Base-by-base conservation (phyloP, 2,113 vertebrate genomes). In the Tetrax tetrax region DNA sequence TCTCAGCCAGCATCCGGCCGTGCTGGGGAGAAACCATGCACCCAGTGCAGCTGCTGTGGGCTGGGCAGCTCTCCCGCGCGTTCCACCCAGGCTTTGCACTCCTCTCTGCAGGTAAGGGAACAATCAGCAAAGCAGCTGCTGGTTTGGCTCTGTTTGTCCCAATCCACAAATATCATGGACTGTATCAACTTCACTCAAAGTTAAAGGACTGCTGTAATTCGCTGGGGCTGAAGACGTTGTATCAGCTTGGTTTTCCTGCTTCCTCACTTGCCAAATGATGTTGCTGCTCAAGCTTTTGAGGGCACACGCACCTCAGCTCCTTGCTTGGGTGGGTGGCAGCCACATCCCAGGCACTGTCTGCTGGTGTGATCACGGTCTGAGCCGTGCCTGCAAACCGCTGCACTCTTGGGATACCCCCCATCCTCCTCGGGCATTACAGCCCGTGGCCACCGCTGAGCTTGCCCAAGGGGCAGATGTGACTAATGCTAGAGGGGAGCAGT, bases 321-420 rank as follows among this genome's bases (percentile, higher is more conserved):
- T 35, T 15, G 28, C 27, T 68, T 6, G 2, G 21, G 11, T 51
- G 72, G n/a, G 47, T 50, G 47, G n/a, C 14, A 21, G 5, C 2
- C 3, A 28, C 14, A 21, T 47, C 38, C 12, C 7, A 48, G 59
- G 35, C 21, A 15, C 10, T 10, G 3, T 48, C 10, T 48, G 68
- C 24, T 25, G 37, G 6, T 21, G 14, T 23, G 28, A 5, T 31
- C 7, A 0, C 3, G 25, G 15, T 48, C 68, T 9, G 17, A 19
- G 57, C 48, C 43, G 29, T 51, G 37, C n/a, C 69, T 78, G 37
- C 11, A 65, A 22, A 61, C 14, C 7, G 28, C 74, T 33, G 41
- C 3, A 2, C 11, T 8, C 48, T 19, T 7, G 51, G 51, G 69
- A 25, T 16, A 51, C 20, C 61, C n/a, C 0, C 0, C 0, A 3